phyloP scores from a whole-genome alignment of 2,797 vertebrate species.

The Cynopterus sphinx region DNA sequence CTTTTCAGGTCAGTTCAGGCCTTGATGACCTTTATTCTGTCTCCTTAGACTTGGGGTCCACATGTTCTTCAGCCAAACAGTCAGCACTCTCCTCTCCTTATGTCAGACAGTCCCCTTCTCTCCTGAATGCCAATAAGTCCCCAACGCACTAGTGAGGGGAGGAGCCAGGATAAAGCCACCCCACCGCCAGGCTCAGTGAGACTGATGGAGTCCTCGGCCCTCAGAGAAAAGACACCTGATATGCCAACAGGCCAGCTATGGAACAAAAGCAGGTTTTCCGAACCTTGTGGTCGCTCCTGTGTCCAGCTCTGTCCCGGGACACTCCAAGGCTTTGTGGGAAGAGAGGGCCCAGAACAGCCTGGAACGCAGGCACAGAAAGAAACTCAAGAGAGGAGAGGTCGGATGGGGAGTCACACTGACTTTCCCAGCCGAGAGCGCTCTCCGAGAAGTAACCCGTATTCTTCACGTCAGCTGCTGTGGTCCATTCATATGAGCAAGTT shows the following conservation, averaged over 20 bases:
- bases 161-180: accelerated
- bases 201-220: neutral
- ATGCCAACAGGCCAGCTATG: neutral
- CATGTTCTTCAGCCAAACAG: accelerated
- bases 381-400: neutral
- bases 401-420: accelerated
- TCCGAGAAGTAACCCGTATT: neutral
- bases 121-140: neutral
- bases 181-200: accelerated
- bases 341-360: neutral
- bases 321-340: neutral
- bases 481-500: accelerated
- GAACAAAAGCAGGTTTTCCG: neutral
- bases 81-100: neutral
- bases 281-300: neutral
- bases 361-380: neutral
- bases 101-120: neutral
- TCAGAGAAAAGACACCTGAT: neutral
- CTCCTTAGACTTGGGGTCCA: neutral
- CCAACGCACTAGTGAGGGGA: accelerated
- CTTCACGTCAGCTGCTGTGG: accelerated
- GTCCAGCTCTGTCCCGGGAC: neutral
- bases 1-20: neutral
- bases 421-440: accelerated
- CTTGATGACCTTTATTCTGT: too few relatives aligned